Percentiles rank a stretch among this genome's conserved stretches.
These are phyloP conservation scores for Spodoptera littoralis DNA, from an alignment of 2,888 invertebrate genomes.

Conservation along the genomic window DNA sequence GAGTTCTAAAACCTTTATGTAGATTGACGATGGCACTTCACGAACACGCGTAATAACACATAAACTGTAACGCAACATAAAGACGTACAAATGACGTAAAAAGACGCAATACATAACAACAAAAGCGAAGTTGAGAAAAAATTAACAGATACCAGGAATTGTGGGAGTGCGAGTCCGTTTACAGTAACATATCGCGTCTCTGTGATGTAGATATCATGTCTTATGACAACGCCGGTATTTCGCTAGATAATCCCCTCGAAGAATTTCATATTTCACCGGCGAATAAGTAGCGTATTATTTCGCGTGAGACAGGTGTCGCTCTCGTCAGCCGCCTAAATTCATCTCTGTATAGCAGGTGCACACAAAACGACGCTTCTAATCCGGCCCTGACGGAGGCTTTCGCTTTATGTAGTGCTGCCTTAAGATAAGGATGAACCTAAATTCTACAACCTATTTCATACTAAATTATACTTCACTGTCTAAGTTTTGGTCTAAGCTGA, in stretches of 20 bases:
- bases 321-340: constrained; percentile 81
- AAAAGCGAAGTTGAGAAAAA: constrained; percentile 41
- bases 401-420: constrained; percentile 62
- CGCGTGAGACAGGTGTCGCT: constrained; percentile 85
- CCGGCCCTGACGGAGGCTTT: constrained; percentile 69
- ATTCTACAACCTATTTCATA: constrained; percentile 21
- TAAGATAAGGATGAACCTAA: constrained; percentile 56
- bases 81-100: constrained; percentile 31
- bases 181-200: constrained; percentile 47
- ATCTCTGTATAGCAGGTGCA: constrained; percentile 82
- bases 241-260: constrained; percentile 76
- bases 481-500: constrained; percentile 11
- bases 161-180: constrained; percentile 29
- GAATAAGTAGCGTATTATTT: constrained; percentile 84
- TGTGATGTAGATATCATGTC: constrained; percentile 58
- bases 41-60: constrained; percentile 37
- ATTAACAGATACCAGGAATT: constrained; percentile 51
- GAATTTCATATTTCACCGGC: constrained; percentile 84
- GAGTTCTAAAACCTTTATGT: constrained; percentile 38
- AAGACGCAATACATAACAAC: constrained; percentile 16
- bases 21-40: constrained; percentile 40
- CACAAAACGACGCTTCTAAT: constrained; percentile 78
- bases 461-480: constrained; percentile 24
- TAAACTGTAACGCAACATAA: constrained; percentile 36
- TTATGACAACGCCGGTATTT: constrained; percentile 59